Evolutionary conservation across 2,797 vertebrate genomes (phyloP).

Genomic region (Triplophysa bombifrons): DNA sequence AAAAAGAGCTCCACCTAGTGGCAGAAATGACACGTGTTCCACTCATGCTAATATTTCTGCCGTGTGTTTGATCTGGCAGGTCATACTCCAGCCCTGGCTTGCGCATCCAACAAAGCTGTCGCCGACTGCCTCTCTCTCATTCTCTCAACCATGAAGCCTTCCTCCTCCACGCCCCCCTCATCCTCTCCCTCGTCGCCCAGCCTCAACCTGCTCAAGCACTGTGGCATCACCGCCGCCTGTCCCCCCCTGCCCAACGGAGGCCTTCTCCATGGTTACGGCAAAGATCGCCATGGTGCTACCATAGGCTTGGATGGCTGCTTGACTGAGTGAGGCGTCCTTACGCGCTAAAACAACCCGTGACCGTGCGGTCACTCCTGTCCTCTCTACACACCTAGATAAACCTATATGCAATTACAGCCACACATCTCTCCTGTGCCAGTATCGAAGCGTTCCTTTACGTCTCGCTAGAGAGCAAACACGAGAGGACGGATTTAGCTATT

Average conservation of each 20-base stretch:
- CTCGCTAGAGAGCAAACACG: slow-evolving; percentile 40
- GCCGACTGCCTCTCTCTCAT: slow-evolving; percentile 97
- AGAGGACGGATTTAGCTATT: slow-evolving; percentile 46
- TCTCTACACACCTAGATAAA: slow-evolving; percentile 57
- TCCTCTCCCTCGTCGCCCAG: slow-evolving; percentile 70
- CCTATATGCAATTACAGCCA: slow-evolving; percentile 59
- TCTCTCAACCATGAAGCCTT: slow-evolving; percentile 99
- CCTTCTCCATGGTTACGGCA: slow-evolving; percentile 82
- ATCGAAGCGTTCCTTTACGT: slow-evolving; percentile 40
- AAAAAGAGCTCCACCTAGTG: neutral
- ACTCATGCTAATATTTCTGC: neutral
- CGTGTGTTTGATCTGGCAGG: slow-evolving; percentile 71
- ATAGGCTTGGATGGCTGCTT: slow-evolving; percentile 95
- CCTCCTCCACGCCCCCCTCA: slow-evolving; percentile 75
- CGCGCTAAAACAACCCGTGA: slow-evolving; percentile 3
- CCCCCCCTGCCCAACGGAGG: slow-evolving; percentile 87
- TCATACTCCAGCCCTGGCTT: slow-evolving; percentile 95
- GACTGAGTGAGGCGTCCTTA: slow-evolving; percentile 78
- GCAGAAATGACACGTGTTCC: too few relatives aligned
- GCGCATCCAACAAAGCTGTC: slow-evolving; percentile 97
- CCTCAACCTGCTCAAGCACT: slow-evolving; percentile 96
- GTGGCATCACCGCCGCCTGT: slow-evolving; percentile 86
- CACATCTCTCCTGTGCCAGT: slow-evolving; percentile 46
- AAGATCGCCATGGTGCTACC: slow-evolving; percentile 76
- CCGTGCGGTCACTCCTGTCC: slow-evolving; percentile 41